Evolutionary conservation across 1,140 invertebrate species (phyloP).

Genomic region (Drosophila equinoxialis): DNA sequence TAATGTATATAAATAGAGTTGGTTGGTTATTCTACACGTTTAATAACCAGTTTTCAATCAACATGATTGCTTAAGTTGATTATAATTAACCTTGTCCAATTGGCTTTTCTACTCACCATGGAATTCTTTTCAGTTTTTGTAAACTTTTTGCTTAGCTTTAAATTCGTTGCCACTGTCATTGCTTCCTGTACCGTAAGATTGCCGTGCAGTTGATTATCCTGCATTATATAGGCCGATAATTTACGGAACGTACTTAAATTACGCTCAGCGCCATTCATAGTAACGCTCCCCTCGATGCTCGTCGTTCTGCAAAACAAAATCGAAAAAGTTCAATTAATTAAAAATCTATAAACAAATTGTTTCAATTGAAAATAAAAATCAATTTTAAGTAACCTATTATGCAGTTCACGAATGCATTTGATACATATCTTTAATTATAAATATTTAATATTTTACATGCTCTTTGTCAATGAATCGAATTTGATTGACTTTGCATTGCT

Average conservation of each 20-base stretch:
- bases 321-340: background rate
- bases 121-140: constrained; percentile 89
- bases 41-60: constrained; percentile 35
- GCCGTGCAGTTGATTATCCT: constrained; percentile 97
- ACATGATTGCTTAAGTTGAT: constrained; percentile 2
- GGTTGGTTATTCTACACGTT: background rate
- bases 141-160: constrained; percentile 92
- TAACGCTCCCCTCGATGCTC: constrained; percentile 90
- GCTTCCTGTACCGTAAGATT: constrained; percentile 97
- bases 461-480: no score
- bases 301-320: constrained; percentile 85
- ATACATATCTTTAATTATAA: no score
- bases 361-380: no score
- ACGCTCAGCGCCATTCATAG: constrained; percentile 93
- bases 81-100: constrained; percentile 34
- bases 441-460: no score
- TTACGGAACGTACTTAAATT: constrained; percentile 96
- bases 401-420: no score
- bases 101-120: constrained; percentile 87
- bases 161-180: constrained; percentile 95
- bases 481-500: no score
- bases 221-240: constrained; percentile 98
- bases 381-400: no score
- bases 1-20: constrained; percentile 5
- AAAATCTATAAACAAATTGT: background rate